Base-by-base conservation (phyloP, 2,888 invertebrate species). In the Mechanitis mazaeus region DNA sequence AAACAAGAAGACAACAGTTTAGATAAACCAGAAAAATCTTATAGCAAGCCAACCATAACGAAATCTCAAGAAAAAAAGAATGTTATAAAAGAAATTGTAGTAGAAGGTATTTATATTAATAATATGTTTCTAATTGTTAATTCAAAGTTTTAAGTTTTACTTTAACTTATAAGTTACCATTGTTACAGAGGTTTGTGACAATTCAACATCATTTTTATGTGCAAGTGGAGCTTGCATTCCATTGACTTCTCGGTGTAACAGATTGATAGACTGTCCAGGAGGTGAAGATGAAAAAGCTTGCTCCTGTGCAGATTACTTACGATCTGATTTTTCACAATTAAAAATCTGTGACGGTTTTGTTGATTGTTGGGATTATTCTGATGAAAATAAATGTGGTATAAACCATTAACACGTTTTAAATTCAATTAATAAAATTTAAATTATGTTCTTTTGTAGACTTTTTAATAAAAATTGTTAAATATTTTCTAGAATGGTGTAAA, bases 321-420 rank as follows among this genome's bases (percentile, higher is more conserved):
- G 91, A 61, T 92, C 94, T 1, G 94, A 95, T 73, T 92, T 92
- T 68, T 88, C 94, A 0, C 87, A 93, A 65, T 91, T 94, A 12
- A 95, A 95, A 80, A 93, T 95, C 57, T 95, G 95, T 75, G 95
- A 95, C 72, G 95, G 95, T 1, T 90, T 94, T 35, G 92, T 94
- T 1, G 95, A 95, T 74, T 95, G 95, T 74, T 94, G 94, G 93
- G 95, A 95, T 77, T 94, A 93, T 75, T 93, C 94, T 0, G 95
- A 95, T 78, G 95, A 95, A 82, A 92, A 92, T 72, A 91, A 93
- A 69, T 95, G 95, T 78, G 94, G 95, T 94, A 90, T 83, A 62
- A 20, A 35, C 9, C 5, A 11, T 50, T 3, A 50, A 50, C 28
- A 50, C 20, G 28, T 4, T 0, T 3, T 20, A 5, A 53, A 3